Evolutionary conservation across 2,113 vertebrate species (phyloP).

Genomic region (Takifugu flavidus): DNA sequence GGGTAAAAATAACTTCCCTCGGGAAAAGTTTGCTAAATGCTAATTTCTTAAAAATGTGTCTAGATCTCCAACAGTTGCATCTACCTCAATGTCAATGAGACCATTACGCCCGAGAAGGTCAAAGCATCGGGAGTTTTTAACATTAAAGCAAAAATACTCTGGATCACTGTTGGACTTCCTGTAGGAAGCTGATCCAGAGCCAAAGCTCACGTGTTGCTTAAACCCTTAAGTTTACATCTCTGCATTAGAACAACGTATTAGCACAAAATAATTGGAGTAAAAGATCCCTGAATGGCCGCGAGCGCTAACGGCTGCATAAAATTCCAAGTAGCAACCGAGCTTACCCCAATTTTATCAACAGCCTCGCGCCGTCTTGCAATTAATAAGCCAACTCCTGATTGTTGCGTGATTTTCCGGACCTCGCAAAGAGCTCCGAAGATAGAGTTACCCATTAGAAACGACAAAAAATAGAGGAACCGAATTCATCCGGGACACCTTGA

Average conservation of each 20-base stretch:
- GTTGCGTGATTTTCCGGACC: neutral
- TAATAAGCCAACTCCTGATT: neutral
- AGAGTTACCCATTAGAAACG: neutral
- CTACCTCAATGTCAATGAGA: neutral
- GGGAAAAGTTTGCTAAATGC: slow-evolving; percentile 25
- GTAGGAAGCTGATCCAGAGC: too few relatives aligned
- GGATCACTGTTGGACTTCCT: too few relatives aligned
- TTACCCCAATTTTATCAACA: slow-evolving; percentile 17
- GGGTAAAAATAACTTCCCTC: slow-evolving; percentile 35
- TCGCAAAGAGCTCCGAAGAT: too few relatives aligned
- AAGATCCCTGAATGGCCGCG: slow-evolving; percentile 21
- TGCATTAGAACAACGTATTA: too few relatives aligned
- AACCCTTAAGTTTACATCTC: too few relatives aligned
- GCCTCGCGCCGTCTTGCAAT: neutral
- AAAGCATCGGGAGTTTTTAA: too few relatives aligned
- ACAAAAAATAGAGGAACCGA: neutral
- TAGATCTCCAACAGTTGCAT: neutral
- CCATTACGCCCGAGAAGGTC: too few relatives aligned
- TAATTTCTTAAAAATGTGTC: slow-evolving; percentile 6
- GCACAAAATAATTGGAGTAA: slow-evolving; percentile 6
- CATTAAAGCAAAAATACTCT: too few relatives aligned
- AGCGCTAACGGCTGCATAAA: slow-evolving; percentile 24
- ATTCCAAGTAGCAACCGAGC: neutral
- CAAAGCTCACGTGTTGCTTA: too few relatives aligned
- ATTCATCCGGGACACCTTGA: slow-evolving; percentile 39